Base-by-base conservation (phyloP, 2,797 vertebrate genomes). In the Semotilus atromaculatus region DNA sequence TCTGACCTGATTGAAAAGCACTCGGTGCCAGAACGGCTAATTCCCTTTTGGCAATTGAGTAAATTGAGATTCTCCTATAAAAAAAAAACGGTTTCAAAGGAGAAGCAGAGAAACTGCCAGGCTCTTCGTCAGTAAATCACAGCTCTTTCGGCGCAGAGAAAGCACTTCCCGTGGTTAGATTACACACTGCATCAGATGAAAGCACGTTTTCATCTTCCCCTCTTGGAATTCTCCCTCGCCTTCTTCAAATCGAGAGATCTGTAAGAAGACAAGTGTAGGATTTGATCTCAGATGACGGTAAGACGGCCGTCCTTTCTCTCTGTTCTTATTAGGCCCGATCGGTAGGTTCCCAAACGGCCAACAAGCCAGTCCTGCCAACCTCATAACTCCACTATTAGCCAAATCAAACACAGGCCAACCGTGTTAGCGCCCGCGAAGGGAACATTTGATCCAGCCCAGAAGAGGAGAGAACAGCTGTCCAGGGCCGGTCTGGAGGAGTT, bases 1-100 rank as follows among this genome's bases (percentile, higher is more conserved):
- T 70, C 70, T 81, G 87, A 89, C 78, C 83, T 75, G 86, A 85
- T 68, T 84, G 43, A 68, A 40, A 60, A 74, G 84, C 81, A 62
- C 76, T 76, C 38, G 21, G 34, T 74, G 80, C 38, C 58, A 31
- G 78, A 84, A 34, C 74, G 23, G 74, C 78, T 86, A 5, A 90
- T 86, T 87, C 85, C 88, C 81, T 78, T 58, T 66, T 73, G 38
- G 58, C 74, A 66, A 84, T 58, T 70, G 79, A 88, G 85, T 85
- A n/a, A 87, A 88, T 73, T 85, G 86, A 87, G 81, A 71, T 88
- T 88, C 86, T 77, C 77, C 74, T 89, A 90, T 88, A 90, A 34
- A 87, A 90, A 34, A 87, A 79, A 90, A 81, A 7, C 9, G 11
- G 53, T 82, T 89, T 87, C 68, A 83, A 87, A 89, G 86, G 77